Percentiles rank a stretch among this genome's conserved stretches.
Conservation (phyloP, 1,140 invertebrate species). For the Saccostrea echinata region DNA sequence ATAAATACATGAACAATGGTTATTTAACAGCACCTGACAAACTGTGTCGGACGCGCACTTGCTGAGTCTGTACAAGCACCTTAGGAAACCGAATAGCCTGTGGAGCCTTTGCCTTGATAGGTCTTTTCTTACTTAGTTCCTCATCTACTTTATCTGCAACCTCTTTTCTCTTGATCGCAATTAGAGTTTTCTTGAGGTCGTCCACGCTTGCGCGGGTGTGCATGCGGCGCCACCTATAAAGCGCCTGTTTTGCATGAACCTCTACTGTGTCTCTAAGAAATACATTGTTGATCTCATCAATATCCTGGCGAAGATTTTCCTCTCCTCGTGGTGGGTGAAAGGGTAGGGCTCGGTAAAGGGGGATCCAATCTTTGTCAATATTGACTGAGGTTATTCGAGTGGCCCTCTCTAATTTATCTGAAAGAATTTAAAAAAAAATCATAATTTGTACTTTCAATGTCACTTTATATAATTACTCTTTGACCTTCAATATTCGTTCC, state of each 20-base stretch:
- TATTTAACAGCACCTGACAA: background rate
- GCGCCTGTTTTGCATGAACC: slow-evolving; percentile 65
- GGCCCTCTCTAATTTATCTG: slow-evolving; percentile 71
- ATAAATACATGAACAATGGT: background rate
- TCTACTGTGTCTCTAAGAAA: slow-evolving; percentile 67
- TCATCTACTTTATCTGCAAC: slow-evolving; percentile 68
- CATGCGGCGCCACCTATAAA: slow-evolving; percentile 73
- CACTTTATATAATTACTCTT: no score
- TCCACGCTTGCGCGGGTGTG: slow-evolving; percentile 73
- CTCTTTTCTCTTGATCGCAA: slow-evolving; percentile 68
- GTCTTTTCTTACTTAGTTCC: slow-evolving; percentile 46
- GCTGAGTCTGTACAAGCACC: slow-evolving; percentile 27
- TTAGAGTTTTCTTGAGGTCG: slow-evolving; percentile 69
- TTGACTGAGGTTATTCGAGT: slow-evolving; percentile 61
- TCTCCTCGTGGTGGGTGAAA: slow-evolving; percentile 74
- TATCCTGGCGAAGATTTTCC: slow-evolving; percentile 70
- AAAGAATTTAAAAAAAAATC: slow-evolving; percentile 53
- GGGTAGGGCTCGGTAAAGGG: slow-evolving; percentile 72
- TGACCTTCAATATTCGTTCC: no score
- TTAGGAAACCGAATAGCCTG: slow-evolving; percentile 38
- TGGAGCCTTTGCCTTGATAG: slow-evolving; percentile 8
- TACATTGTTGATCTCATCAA: slow-evolving; percentile 71
- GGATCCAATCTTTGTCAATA: slow-evolving; percentile 75
- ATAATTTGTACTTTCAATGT: no score
- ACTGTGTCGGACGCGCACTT: slow-evolving; percentile 4